A percentile compares a stretch with the other conserved stretches of the same genome.
These are phyloP conservation scores for Halictus quadricinctus DNA, from an alignment of 2,888 invertebrate species.

Conservation along the genomic window DNA sequence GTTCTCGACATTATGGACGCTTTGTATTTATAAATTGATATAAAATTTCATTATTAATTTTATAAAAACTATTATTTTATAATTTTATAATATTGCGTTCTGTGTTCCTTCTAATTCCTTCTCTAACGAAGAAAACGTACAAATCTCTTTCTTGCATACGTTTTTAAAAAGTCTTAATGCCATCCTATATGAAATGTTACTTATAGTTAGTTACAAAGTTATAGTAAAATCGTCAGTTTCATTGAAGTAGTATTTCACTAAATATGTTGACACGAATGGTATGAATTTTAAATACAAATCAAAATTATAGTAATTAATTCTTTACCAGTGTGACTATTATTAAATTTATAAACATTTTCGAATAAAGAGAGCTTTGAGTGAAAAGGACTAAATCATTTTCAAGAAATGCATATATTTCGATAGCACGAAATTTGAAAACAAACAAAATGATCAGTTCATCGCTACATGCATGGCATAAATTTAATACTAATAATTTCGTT, in stretches of 20 bases:
- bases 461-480: neutral
- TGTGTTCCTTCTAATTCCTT: neutral
- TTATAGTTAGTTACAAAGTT: too few relatives aligned
- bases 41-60: neutral
- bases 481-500: neutral
- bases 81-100: neutral
- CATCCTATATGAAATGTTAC: too few relatives aligned
- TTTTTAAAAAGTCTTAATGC: neutral
- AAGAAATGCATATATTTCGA: neutral
- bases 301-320: neutral
- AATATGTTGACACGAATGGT: neutral
- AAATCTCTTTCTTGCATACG: neutral
- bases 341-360: neutral
- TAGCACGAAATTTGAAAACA: neutral
- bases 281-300: neutral
- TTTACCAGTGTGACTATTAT: neutral
- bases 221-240: too few relatives aligned
- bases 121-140: too few relatives aligned
- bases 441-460: neutral
- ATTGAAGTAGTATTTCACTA: neutral
- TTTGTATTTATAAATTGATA: neutral
- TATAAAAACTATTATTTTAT: too few relatives aligned
- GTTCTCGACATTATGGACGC: neutral
- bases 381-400: too few relatives aligned
- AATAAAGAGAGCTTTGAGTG: too few relatives aligned